Evolutionary conservation across 2,113 vertebrate species (phyloP), one percentile per base, ranked within the genome.

Genomic region (Phyllostomus hastatus): DNA sequence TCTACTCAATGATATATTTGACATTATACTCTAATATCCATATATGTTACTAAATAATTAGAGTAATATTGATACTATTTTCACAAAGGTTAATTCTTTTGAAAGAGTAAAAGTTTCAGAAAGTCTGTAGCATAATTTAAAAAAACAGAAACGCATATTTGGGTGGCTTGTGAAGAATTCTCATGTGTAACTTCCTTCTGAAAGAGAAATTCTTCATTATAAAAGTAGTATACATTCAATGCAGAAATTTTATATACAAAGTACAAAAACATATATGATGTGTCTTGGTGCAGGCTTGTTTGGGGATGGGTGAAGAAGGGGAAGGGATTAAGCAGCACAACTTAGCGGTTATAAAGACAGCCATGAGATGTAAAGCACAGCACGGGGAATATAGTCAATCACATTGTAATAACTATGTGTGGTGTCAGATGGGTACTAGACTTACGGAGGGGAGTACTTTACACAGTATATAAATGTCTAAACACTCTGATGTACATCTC

Each of bases 71-170:
- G 41, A 72, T 15, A 67, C 10, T 50, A 59, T 22, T 41, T 0
- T 88, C 48, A 91, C 17, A 92, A 81, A 88, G 88, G 94, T 86
- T 67, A 95, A 70, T 48, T 28, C 31, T 97, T 69, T 83, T 38
- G n/a, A 52, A 95, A 75, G 7, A 41, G 54, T 9, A 91, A 79
- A 92, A 28, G 28, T 57, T 97, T 87, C 78, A 94, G 52, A 89
- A 91, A 85, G 9, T 38, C 8, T 15, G 1, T 35, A 83, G 48
- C 2, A 4, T 78, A 12, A 28, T 78, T 78, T 76, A 20, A 20
- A 50, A 31, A 50, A 76, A 54, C 11, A 83, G 33, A 75, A 85
- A 81, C 12, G 10, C 26, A 86, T 28, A 91, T 35, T 85, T 95
- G 90, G 46, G 33, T 24, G 52, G 20, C 35, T 79, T 91, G 5